These are phyloP conservation scores for Pteronotus mesoamericanus DNA, from an alignment of 2,797 vertebrate genomes.

Conservation along the genomic window DNA sequence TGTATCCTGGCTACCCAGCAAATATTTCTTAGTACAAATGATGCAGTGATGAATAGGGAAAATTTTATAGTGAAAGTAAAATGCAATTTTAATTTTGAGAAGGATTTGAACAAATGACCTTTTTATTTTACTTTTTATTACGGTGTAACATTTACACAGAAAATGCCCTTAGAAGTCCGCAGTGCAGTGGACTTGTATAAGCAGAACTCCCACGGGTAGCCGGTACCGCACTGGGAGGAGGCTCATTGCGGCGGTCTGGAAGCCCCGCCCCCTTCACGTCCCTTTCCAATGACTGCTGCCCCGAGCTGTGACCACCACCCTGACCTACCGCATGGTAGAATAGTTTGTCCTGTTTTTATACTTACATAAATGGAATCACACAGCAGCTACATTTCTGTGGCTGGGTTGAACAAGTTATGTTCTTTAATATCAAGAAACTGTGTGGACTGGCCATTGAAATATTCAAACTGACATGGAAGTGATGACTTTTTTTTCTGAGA, in stretches of 20 bases:
- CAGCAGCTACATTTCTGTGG: background rate
- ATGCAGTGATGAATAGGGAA: background rate
- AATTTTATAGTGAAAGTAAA: background rate
- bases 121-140: background rate
- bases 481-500: background rate
- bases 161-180: background rate
- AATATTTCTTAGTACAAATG: background rate
- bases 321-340: background rate
- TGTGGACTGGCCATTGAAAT: background rate
- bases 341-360: background rate
- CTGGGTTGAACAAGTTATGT: background rate
- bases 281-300: background rate
- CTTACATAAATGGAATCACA: background rate
- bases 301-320: background rate
- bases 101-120: background rate
- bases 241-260: background rate
- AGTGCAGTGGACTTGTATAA: background rate
- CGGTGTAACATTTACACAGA: background rate
- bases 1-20: background rate
- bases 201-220: background rate
- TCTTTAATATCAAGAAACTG: background rate
- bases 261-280: background rate
- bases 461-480: background rate
- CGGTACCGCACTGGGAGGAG: background rate
- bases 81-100: background rate